phyloP scores from a whole-genome alignment of 1,140 invertebrate species.

The Drosophila oshimai region DNA sequence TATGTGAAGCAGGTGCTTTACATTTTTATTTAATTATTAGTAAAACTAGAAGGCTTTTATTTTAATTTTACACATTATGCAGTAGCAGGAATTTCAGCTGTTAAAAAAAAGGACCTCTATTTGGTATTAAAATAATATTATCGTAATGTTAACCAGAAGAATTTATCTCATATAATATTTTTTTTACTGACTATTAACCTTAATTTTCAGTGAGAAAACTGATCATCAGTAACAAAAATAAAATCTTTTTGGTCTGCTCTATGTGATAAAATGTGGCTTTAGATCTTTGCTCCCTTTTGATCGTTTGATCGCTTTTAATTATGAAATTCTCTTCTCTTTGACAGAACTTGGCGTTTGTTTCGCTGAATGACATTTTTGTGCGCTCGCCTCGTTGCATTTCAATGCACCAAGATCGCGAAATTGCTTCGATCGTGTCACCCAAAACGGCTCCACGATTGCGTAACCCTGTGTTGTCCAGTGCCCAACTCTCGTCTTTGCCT shows the following conservation, averaged over 20 bases:
- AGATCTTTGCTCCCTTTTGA: constrained; percentile 7
- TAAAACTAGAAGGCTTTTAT: no score
- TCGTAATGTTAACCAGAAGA: neutral
- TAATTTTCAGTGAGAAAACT: constrained; percentile 10
- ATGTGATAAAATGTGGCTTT: neutral
- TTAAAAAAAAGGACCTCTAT: no score
- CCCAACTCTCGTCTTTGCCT: constrained; percentile 22
- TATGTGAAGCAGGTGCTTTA: no score
- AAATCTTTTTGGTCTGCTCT: neutral
- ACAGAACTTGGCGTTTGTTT: neutral
- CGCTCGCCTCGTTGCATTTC: constrained; percentile 65
- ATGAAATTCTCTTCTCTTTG: constrained; percentile 36
- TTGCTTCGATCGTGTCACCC: constrained; percentile 48
- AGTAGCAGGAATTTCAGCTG: no score
- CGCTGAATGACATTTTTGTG: constrained; percentile 55
- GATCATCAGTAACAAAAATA: neutral
- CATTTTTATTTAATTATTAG: no score
- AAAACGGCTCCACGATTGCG: constrained; percentile 50
- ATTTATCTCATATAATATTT: neutral
- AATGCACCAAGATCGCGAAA: constrained; percentile 69
- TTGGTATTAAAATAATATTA: no score
- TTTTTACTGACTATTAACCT: neutral
- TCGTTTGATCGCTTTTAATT: constrained; percentile 23
- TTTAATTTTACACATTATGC: no score
- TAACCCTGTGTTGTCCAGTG: constrained; percentile 22